A percentile compares a stretch with the other conserved stretches of the same genome.
phyloP scores from a whole-genome alignment of 1,140 invertebrate genomes.

The Amyelois transitella region DNA sequence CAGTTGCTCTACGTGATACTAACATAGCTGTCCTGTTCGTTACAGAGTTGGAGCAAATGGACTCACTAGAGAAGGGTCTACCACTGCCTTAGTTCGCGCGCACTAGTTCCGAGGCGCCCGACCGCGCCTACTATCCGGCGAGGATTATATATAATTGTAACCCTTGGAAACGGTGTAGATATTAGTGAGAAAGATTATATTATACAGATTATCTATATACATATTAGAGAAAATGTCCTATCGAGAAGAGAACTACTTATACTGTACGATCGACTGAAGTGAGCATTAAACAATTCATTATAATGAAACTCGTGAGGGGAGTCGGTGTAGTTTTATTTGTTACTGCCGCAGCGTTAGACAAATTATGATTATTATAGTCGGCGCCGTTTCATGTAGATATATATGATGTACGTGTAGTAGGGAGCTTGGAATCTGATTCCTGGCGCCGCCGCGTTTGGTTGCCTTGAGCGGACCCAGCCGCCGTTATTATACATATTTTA shows the following conservation, averaged over 20 bases:
- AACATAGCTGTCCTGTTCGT: no score
- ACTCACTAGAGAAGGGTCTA: constrained; percentile 44
- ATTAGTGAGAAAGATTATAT: constrained; percentile 73
- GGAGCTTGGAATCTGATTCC: constrained; percentile 66
- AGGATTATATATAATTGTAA: constrained; percentile 65
- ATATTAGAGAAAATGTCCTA: constrained; percentile 70
- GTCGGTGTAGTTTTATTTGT: constrained; percentile 51
- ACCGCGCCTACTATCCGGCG: constrained; percentile 21
- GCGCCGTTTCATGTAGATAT: constrained; percentile 32
- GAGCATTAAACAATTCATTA: constrained; percentile 50
- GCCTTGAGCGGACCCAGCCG: constrained; percentile 30
- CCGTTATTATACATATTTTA: constrained; percentile 53
- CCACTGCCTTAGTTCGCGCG: constrained; percentile 17
- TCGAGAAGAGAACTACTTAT: constrained; percentile 57
- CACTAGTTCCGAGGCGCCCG: constrained; percentile 13
- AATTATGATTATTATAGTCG: constrained; percentile 43
- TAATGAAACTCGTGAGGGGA: constrained; percentile 44
- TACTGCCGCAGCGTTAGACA: constrained; percentile 40
- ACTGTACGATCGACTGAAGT: constrained; percentile 60
- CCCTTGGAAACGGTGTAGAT: constrained; percentile 70
- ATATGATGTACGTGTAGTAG: constrained; percentile 25
- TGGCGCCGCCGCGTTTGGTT: constrained; percentile 35
- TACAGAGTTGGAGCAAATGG: constrained; percentile 66
- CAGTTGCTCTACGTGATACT: no score
- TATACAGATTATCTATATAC: constrained; percentile 73